Evolutionary conservation across 2,113 vertebrate species (phyloP), one percentile per base, ranked within the genome.

Genomic region (Thamnaconus septentrionalis): DNA sequence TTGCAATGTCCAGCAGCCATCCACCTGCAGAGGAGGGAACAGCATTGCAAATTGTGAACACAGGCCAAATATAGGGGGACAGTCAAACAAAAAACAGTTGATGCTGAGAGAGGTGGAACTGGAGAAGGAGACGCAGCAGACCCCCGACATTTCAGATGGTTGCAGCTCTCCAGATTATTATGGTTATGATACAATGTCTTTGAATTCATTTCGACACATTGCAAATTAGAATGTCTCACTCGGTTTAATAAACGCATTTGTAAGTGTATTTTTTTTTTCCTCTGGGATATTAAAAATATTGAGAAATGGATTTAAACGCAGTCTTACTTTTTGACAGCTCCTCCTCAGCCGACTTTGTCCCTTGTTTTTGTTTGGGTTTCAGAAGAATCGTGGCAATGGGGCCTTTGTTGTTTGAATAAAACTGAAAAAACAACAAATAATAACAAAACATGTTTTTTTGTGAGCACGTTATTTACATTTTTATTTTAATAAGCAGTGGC

Each of bases 1-100:
- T 91, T 7, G 92, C 76, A 52, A 96, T 89, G 78, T 94, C 93
- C 69, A 98, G 85, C 64, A 98, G 59, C 95, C 96, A 98, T 44
- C 95, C 95, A 0, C 87, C 96, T 97, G 84, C 5, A 63, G 75
- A 53, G 18, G 64, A 8, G 18, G 56, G 1, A 48, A 31, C 18
- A 31, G 18, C 18, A 31, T 31, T 31, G 18, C 18, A 31, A 31
- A 31, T 31, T 31, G 18, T 31, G 18, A 31, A 31, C 18, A 1
- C 18, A 31, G 18, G 18, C 18, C 18, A 31, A 31, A 31, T 31
- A 31, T 31, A 31, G 18, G 18, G 18, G 18, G 3, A 55, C 4
- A 4, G 0, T 56, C n/a, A 0, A n/a, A 8, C 44, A 1, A 10
- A 45, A 61, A 45, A 45, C 5, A 45, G 5, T 45, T 1, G 0